Percentiles rank a stretch among this genome's conserved stretches.
Evolutionary conservation across 2,888 invertebrate genomes (phyloP).

Genomic region (Phengaris alcon): DNA sequence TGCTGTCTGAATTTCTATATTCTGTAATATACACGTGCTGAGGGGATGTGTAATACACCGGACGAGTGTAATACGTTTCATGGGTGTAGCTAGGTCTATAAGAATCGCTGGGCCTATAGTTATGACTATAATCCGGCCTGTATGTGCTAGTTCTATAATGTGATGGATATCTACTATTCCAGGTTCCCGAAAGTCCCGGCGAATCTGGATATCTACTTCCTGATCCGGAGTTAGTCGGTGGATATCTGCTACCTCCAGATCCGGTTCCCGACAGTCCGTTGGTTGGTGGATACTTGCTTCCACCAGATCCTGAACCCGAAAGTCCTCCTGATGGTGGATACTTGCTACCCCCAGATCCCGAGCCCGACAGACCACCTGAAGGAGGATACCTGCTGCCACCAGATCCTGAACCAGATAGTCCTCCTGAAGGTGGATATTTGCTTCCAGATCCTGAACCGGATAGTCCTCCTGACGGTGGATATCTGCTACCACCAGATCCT

Average conservation of each 20-base stretch:
- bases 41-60: conserved; percentile 56
- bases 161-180: conserved; percentile 36
- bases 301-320: conserved; percentile 35
- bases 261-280: conserved; percentile 41
- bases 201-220: conserved; percentile 36
- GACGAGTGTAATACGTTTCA: conserved; percentile 35
- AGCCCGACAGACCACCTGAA: conserved; percentile 36
- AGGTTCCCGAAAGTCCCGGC: conserved; percentile 32
- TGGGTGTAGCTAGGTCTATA: conserved; percentile 37
- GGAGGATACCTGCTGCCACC: conserved; percentile 33
- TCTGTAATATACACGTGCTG: conserved; percentile 63
- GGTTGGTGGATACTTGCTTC: conserved; percentile 32
- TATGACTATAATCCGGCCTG: not conserved
- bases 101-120: conserved; percentile 35
- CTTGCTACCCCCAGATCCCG: conserved; percentile 24
- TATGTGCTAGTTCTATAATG: conserved; percentile 21
- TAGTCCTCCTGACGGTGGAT: conserved; percentile 37
- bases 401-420: conserved; percentile 35
- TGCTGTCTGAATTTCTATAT: conserved; percentile 64
- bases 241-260: conserved; percentile 35
- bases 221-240: conserved; percentile 39
- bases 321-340: conserved; percentile 38
- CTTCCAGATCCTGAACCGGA: conserved; percentile 34
- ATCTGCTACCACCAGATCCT: conserved; percentile 13
- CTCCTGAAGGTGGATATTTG: conserved; percentile 36